Evolutionary conservation across 2,797 vertebrate genomes (phyloP).

Genomic region (Pitangus sulphuratus): DNA sequence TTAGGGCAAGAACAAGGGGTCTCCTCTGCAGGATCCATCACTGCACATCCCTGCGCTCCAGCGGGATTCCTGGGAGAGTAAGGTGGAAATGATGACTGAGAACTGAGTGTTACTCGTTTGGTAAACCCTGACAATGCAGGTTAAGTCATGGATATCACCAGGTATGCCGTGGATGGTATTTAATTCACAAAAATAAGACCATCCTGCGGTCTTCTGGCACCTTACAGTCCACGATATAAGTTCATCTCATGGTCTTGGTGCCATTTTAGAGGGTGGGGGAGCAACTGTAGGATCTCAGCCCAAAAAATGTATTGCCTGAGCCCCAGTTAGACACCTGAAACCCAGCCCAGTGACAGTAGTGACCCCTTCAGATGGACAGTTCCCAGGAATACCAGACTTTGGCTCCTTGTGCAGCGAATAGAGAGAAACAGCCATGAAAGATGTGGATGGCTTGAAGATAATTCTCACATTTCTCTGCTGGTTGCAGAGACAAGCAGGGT

Average conservation of each 20-base stretch:
- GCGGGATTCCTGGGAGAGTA: background rate
- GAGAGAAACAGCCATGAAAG: background rate
- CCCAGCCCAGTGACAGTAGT: accelerated
- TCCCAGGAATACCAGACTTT: background rate
- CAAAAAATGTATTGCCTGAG: background rate
- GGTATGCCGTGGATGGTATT: no score
- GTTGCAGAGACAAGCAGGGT: background rate
- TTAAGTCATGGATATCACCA: background rate
- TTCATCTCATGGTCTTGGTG: background rate
- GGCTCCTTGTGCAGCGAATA: background rate
- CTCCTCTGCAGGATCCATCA: background rate
- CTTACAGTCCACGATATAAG: background rate
- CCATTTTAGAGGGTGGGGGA: background rate
- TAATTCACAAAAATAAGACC: background rate
- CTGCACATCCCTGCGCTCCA: background rate
- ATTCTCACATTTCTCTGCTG: background rate
- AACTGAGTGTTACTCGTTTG: background rate
- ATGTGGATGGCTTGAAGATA: background rate
- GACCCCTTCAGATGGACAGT: background rate
- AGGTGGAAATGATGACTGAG: background rate
- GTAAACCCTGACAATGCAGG: background rate
- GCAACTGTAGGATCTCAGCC: background rate
- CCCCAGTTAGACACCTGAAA: background rate
- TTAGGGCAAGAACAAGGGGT: background rate
- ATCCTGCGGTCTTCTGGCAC: accelerated